A percentile compares a stretch with the other conserved stretches of the same genome.
phyloP scores from a whole-genome alignment of 2,888 invertebrate species.

The Drosophila mayaguana region DNA sequence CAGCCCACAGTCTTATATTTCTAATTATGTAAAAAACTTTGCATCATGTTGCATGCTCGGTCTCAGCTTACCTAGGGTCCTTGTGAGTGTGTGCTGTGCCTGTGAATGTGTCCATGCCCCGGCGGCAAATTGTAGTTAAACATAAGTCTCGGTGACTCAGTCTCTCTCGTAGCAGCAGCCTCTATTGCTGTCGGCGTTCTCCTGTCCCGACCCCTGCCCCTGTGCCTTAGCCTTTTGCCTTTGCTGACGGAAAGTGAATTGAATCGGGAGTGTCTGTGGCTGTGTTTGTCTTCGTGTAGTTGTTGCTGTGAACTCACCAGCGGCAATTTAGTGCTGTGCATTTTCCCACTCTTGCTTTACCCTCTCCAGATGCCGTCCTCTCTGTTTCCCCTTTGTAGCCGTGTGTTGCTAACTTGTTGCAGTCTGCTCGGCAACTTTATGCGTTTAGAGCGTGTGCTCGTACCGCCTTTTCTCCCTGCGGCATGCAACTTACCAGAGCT shows the following conservation, averaged over 20 bases:
- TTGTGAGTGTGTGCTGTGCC: constrained; percentile 2
- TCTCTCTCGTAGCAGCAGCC: neutral
- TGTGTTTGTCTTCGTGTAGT: constrained; percentile 21
- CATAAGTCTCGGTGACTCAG: constrained; percentile 43
- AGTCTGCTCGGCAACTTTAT: constrained; percentile 45
- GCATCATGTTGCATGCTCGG: constrained; percentile 53
- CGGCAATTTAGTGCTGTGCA: constrained; percentile 61
- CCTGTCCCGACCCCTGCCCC: neutral
- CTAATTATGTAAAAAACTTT: constrained; percentile 76
- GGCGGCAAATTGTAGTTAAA: constrained; percentile 68
- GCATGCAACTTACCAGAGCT: constrained; percentile 39
- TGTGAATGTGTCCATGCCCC: constrained; percentile 15
- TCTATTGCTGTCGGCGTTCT: neutral
- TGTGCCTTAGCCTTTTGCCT: constrained; percentile 3
- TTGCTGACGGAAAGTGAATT: constrained; percentile 43
- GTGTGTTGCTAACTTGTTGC: constrained; percentile 65
- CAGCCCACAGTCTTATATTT: constrained; percentile 59
- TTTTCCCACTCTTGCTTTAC: constrained; percentile 26
- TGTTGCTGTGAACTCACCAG: constrained; percentile 51
- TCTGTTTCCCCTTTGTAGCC: neutral
- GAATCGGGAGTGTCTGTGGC: constrained; percentile 49
- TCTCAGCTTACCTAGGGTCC: neutral
- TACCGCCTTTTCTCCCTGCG: constrained; percentile 15
- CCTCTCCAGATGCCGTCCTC: neutral
- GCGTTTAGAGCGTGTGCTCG: constrained; percentile 39